Conservation (phyloP, 2,888 invertebrate species). For the Trachelus iudaicus region DNA sequence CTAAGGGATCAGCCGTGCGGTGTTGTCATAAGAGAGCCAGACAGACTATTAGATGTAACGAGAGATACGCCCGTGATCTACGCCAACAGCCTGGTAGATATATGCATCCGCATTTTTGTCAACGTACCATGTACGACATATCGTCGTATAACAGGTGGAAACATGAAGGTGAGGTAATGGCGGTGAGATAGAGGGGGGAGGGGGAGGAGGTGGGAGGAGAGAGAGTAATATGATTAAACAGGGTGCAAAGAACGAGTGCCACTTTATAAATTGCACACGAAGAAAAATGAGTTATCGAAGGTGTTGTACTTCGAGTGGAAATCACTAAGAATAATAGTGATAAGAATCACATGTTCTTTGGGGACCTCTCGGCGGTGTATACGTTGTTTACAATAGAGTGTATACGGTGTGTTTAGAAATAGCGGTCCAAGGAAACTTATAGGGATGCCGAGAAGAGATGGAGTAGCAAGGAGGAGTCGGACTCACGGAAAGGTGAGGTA, state of each 20-base stretch:
- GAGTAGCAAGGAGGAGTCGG: slow-evolving; percentile 3
- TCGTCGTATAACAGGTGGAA: slow-evolving; percentile 61
- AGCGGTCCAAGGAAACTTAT: no score
- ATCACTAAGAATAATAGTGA: no score
- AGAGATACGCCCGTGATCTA: not conserved
- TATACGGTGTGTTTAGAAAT: no score
- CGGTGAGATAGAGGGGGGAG: slow-evolving; percentile 3
- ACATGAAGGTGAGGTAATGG: slow-evolving; percentile 33
- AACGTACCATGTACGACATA: slow-evolving; percentile 42
- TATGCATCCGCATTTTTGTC: slow-evolving; percentile 46
- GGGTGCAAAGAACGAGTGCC: no score
- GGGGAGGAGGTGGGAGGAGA: slow-evolving; percentile 7
- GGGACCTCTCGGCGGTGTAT: no score
- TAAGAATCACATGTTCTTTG: no score
- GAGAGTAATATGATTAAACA: not conserved
- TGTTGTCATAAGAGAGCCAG: no score
- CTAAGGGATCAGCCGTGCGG: no score
- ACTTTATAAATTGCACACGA: no score
- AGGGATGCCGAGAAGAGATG: not conserved
- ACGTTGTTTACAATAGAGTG: no score
- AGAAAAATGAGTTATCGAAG: no score
- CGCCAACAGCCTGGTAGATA: slow-evolving; percentile 6
- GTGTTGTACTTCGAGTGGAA: no score
- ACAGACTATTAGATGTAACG: not conserved
- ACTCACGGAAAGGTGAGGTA: slow-evolving; percentile 5